These are phyloP conservation scores for Stomatorhinus walkeri DNA, from an alignment of 2,797 vertebrate species.

Conservation along the genomic window DNA sequence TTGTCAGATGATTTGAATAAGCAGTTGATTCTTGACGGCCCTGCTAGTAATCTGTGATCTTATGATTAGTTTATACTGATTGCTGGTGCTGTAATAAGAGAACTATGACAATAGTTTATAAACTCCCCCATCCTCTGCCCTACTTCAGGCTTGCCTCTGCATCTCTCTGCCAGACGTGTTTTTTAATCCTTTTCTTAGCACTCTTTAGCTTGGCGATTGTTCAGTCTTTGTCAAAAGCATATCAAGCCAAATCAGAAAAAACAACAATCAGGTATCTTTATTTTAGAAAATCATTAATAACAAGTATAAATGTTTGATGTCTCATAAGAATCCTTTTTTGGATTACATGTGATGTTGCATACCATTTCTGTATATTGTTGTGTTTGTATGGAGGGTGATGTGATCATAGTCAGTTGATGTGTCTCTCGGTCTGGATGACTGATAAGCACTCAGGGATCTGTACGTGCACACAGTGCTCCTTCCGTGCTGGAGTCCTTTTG, in stretches of 20 bases:
- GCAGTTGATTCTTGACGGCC: neutral
- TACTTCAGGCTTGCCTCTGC: neutral
- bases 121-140: neutral
- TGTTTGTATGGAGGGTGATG: neutral
- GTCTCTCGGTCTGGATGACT: neutral
- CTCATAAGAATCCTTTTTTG: neutral
- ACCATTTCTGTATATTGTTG: neutral
- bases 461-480: neutral
- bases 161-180: neutral
- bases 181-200: neutral
- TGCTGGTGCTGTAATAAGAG: neutral
- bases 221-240: neutral
- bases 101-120: neutral
- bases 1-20: neutral
- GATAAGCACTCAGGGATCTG: neutral
- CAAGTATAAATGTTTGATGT: neutral
- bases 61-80: neutral
- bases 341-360: neutral
- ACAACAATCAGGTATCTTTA: neutral
- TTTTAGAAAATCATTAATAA: neutral
- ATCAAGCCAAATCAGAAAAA: neutral
- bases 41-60: neutral
- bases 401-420: neutral
- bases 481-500: neutral
- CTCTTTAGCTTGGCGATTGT: neutral